Conservation (phyloP, 2,888 invertebrate species). For the Dusona sp. region DNA sequence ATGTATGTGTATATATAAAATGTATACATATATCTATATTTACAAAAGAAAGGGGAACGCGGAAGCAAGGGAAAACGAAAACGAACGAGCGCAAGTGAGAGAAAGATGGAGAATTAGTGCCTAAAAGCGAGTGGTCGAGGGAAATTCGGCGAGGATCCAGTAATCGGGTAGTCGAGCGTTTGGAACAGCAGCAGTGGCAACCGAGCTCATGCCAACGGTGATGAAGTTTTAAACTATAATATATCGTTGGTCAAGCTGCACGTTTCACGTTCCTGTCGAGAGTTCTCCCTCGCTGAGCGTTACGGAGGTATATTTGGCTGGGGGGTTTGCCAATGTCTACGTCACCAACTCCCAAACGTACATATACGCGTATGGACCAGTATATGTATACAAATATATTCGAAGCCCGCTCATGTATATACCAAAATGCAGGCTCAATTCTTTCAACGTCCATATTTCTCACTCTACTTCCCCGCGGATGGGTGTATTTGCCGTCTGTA, state of each 20-base stretch:
- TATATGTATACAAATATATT: constrained; percentile 18
- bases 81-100: constrained; percentile 50
- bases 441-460: constrained; percentile 44
- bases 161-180: constrained; percentile 67
- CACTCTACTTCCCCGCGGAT: constrained; percentile 18
- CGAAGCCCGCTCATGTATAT: not conserved
- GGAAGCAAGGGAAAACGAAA: constrained; percentile 41
- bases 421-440: constrained; percentile 33
- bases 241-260: constrained; percentile 74
- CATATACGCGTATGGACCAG: not conserved
- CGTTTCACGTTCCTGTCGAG: constrained; percentile 66
- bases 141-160: constrained; percentile 63
- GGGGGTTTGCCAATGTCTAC: constrained; percentile 59
- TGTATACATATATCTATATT: too few relatives aligned
- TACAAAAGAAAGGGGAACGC: constrained; percentile 34
- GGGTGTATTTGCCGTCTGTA: constrained; percentile 21
- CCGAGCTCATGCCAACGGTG: constrained; percentile 64
- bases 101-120: constrained; percentile 63
- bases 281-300: constrained; percentile 43
- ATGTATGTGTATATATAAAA: not conserved
- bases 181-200: constrained; percentile 57
- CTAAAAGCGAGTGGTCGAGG: constrained; percentile 51
- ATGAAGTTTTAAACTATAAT: constrained; percentile 75
- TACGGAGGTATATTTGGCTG: constrained; percentile 42
- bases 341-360: constrained; percentile 37